Evolutionary conservation across 2,888 invertebrate genomes (phyloP).

Genomic region (Alentia gelatinosa): DNA sequence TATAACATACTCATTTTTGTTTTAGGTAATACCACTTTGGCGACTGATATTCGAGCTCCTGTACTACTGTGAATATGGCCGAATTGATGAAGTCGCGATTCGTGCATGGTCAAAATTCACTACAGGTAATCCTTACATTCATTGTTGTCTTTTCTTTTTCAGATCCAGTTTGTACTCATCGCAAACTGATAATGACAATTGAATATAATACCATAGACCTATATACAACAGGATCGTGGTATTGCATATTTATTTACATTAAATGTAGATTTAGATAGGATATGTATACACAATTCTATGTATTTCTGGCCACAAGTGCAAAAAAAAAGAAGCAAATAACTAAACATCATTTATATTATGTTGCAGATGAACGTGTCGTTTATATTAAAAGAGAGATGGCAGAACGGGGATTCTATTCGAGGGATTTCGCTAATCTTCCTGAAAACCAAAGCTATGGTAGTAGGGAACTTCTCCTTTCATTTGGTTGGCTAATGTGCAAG

Average conservation of each 20-base stretch:
- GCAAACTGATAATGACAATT: too few relatives aligned
- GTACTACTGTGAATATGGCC: slow-evolving; percentile 73
- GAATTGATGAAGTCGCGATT: slow-evolving; percentile 71
- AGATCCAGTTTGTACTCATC: background rate
- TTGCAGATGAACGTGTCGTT: slow-evolving; percentile 73
- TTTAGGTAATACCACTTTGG: slow-evolving; percentile 73
- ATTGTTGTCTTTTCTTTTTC: background rate
- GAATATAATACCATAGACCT: too few relatives aligned
- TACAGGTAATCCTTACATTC: slow-evolving; percentile 65
- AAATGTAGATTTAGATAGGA: background rate
- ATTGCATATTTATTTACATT: too few relatives aligned
- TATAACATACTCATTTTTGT: background rate
- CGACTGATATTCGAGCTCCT: slow-evolving; percentile 75
- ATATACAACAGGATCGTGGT: too few relatives aligned
- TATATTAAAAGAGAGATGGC: slow-evolving; percentile 77
- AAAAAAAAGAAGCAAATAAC: too few relatives aligned
- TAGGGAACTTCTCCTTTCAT: slow-evolving; percentile 76
- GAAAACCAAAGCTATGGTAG: slow-evolving; percentile 73
- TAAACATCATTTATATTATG: too few relatives aligned
- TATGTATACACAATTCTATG: background rate
- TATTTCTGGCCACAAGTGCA: too few relatives aligned
- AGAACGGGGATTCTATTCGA: slow-evolving; percentile 71
- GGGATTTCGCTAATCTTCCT: slow-evolving; percentile 72
- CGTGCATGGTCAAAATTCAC: slow-evolving; percentile 69
- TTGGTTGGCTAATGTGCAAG: slow-evolving; percentile 77